Conservation (phyloP, 1,140 invertebrate genomes). For the Caerostris extrusa region DNA sequence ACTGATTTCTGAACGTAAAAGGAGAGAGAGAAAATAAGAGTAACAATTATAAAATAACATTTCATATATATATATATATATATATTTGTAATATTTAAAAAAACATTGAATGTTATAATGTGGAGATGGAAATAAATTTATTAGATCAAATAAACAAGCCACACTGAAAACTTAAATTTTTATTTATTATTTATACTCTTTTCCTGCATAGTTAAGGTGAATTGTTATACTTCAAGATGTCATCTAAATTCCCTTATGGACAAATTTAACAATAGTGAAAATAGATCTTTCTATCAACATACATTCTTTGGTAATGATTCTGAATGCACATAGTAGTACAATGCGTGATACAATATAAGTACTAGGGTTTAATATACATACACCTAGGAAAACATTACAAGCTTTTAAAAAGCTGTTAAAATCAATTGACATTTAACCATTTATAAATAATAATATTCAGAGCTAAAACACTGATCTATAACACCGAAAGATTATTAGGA, state of each 20-base stretch:
- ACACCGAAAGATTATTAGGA: not conserved
- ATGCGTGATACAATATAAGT: conserved; percentile 52
- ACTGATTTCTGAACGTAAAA: too few relatives aligned
- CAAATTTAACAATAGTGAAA: conserved; percentile 66
- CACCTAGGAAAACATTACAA: not conserved
- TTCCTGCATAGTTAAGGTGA: conserved; percentile 67
- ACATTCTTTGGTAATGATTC: conserved; percentile 52
- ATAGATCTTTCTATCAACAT: conserved; percentile 46
- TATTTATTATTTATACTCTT: conserved; percentile 64
- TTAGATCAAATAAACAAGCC: conserved; percentile 6
- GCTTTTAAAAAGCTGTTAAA: not conserved
- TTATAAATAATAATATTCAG: not conserved
- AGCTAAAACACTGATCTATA: not conserved
- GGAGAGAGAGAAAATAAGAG: too few relatives aligned
- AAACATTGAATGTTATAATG: too few relatives aligned
- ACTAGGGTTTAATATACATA: conserved; percentile 7
- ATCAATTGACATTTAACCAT: not conserved
- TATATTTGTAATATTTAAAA: too few relatives aligned
- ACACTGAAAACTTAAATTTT: conserved; percentile 55
- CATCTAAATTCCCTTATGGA: conserved; percentile 42
- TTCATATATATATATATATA: too few relatives aligned
- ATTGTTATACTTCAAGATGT: conserved; percentile 55
- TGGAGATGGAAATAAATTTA: too few relatives aligned
- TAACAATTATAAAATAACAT: too few relatives aligned
- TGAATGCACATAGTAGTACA: conserved; percentile 47